Evolutionary conservation across 2,797 vertebrate species (phyloP), one percentile per base, ranked within the genome.

Genomic region (Tiaroga cobitis): DNA sequence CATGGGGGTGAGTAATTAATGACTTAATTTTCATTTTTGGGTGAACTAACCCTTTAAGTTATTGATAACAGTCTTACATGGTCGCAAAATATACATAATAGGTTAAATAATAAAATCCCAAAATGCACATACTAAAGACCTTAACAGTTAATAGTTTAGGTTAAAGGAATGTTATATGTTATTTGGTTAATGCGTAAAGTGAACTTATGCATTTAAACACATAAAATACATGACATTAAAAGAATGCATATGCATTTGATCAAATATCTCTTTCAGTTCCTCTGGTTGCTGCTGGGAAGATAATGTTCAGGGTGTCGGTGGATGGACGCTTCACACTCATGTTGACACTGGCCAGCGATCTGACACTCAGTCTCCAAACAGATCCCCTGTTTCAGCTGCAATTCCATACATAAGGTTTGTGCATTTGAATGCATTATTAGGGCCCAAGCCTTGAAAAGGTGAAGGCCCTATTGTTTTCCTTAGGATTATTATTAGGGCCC

Each of bases 211-310:
- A 5, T 49, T 74, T 49, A 49, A 49, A 49, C 26, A 46, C 49
- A 56, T 39, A 24, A 59, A 76, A 56, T 39, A 7, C 18, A 26
- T 26, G 2, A 18, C 34, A 18, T 26, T 39, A 41, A 39, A 2
- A 8, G 8, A 41, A 65, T 46, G 39, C n/a, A 43, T 24, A 13
- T 41, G 34, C 24, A 18, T 59, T 10, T 39, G 3, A 43, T 32
- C 18, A 51, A 19, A 74, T 74, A 21, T 32, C 13, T 75, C 8
- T 84, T 54, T 69, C 43, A 89, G 88, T 26, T 61, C 70, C 3
- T 24, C 82, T 19, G 82, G 85, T 32, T 89, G 88, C 75, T 89
- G 88, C 75, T 89, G 85, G 88, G 67, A 51, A 21, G 19, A 73
- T 46, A 87, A 87, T 54, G 67, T 85, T 26, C 16, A 73, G 4